Base-by-base conservation (phyloP, 1,140 invertebrate species). In the Lepidotrigona ventralis region DNA sequence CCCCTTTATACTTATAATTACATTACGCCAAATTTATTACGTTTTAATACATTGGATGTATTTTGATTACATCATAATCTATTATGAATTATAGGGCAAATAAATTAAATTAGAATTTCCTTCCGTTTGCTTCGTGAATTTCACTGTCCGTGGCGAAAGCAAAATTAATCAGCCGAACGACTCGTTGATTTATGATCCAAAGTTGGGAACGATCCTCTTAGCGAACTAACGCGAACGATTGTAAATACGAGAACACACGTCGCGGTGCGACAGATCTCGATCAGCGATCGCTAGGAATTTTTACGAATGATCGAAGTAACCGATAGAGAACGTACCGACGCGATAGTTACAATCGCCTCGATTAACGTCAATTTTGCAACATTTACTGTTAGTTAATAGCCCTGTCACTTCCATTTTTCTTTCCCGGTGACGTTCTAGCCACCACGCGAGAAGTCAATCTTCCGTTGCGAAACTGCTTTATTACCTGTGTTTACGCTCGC, bases 381-480 rank as follows among this genome's bases (percentile, higher is more conserved):
- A 19, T 71, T 86, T n/a, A 54, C 60, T 26, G 69, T 54, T 60
- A 56, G 46, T 72, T 86, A 80, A 81, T 84, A 69, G 51, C 39
- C 58, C 74, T 60, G 76, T 86, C 68, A 53, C 26, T 53, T 14
- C 12, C 26, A 53, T 53, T 74, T 83, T 68, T 39, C 11, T 15
- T 11, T 82, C n/a, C 8, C n/a, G 21, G 46, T 2, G 56, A 33
- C 21, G 54, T 53, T 71, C 63, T 46, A 29, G 19, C 69, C 58
- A 54, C 29, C 71, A 39, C 51, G 56, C 58, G 58, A 77, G 58
- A 79, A 79, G 51, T 87, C 72, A 51, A 79, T 87, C 60, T 79
- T 83, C 71, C 23, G 29, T 87, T 80, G 26, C 76, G 85, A 87
- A 79, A 87, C 56, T 21, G 54, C 23, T 54, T 71, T 54, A 78